Conservation (phyloP, 2,797 vertebrate genomes). For the Onychomys torridus region DNA sequence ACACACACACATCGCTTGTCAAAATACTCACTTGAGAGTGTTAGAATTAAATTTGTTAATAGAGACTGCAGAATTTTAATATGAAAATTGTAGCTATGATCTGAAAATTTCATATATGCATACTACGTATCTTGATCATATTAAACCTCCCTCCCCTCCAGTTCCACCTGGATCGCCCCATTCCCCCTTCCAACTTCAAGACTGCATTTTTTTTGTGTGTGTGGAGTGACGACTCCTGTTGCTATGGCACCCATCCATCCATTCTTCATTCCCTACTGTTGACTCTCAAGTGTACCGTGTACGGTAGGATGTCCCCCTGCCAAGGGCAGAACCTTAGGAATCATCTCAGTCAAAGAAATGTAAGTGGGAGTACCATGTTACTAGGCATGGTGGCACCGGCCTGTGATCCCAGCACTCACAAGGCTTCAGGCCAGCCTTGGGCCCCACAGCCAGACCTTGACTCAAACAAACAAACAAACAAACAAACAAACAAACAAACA, state of each 20-base stretch:
- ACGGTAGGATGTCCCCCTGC: neutral
- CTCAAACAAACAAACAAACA: neutral
- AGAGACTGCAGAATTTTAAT: neutral
- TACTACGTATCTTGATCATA: neutral
- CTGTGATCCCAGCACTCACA: neutral
- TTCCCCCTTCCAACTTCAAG: neutral
- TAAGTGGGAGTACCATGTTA: neutral
- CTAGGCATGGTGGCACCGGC: neutral
- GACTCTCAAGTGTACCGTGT: neutral
- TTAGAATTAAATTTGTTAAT: neutral
- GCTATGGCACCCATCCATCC: accelerated
- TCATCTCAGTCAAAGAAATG: neutral
- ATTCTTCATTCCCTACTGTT: neutral
- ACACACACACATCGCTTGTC: neutral
- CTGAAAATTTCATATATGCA: neutral
- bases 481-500: too few species aligned
- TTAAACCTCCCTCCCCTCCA: neutral
- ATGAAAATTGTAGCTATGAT: neutral
- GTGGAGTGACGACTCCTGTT: neutral
- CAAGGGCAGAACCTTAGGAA: neutral
- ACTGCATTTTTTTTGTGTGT: too few species aligned
- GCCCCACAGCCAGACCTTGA: neutral
- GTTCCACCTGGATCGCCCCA: neutral
- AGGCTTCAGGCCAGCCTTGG: neutral
- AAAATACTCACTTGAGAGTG: neutral